Percentiles rank a stretch among this genome's conserved stretches.
Evolutionary conservation across 2,797 vertebrate genomes (phyloP).

Genomic region (Mormyrops boulengeri): DNA sequence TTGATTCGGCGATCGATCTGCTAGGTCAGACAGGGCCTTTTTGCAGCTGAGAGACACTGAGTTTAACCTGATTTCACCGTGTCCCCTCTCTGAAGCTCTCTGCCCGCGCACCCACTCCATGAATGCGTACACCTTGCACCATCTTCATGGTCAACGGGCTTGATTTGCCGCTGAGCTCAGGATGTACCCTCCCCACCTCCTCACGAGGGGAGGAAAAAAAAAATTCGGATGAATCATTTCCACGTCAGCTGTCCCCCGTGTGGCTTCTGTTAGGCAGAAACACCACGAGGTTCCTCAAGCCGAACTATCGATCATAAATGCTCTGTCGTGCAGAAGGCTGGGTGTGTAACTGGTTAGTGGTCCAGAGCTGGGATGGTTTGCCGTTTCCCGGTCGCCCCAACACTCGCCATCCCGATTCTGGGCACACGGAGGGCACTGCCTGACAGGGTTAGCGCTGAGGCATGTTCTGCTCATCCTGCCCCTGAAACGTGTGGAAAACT

Average conservation of each 20-base stretch:
- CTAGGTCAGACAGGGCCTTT: neutral
- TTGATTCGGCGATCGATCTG: neutral
- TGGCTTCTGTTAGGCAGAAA: neutral
- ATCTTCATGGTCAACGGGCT: conserved; percentile 38
- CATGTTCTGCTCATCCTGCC: neutral
- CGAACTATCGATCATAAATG: neutral
- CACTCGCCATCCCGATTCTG: neutral
- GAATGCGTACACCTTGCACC: conserved; percentile 34
- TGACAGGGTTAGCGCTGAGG: neutral
- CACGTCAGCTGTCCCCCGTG: neutral
- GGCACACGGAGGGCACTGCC: neutral
- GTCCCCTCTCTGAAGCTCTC: conserved; percentile 34
- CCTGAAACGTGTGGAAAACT: neutral
- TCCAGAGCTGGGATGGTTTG: neutral
- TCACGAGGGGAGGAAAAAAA: too few species aligned
- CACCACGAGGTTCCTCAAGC: too few species aligned
- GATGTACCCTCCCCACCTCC: neutral
- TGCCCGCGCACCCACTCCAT: conserved; percentile 35
- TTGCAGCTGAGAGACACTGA: neutral
- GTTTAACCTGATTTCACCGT: neutral
- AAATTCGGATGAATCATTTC: too few species aligned
- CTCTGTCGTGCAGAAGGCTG: neutral
- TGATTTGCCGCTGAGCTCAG: conserved; percentile 29
- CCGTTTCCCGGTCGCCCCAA: neutral
- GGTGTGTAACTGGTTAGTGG: neutral